Evolutionary conservation across 2,797 vertebrate genomes (phyloP).

Genomic region (Pangasius mekongensis): DNA sequence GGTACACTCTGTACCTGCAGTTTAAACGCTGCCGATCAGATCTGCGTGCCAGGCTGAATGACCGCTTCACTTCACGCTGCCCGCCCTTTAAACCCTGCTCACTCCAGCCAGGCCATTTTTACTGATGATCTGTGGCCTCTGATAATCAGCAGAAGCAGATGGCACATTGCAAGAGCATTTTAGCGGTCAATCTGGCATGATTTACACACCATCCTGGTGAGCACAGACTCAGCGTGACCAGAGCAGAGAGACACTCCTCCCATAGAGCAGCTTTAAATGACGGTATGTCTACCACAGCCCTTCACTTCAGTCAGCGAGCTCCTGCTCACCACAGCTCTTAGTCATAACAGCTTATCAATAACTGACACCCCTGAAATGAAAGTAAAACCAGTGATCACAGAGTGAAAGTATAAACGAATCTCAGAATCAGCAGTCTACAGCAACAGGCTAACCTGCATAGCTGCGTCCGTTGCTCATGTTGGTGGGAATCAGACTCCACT

Average conservation of each 20-base stretch:
- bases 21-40: conserved; percentile 10
- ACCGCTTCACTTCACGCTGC: neutral
- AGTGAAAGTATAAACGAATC: neutral
- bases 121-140: conserved; percentile 17
- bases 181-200: conserved; percentile 23
- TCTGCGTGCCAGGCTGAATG: neutral
- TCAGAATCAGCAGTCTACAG: neutral
- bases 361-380: conserved; percentile 77
- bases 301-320: conserved; percentile 18
- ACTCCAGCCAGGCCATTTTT: conserved; percentile 20
- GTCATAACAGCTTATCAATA: conserved; percentile 80
- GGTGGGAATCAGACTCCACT: conserved; percentile 91
- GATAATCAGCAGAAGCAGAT: conserved; percentile 35
- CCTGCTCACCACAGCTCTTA: conserved; percentile 46
- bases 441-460: conserved; percentile 82
- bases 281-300: conserved; percentile 49
- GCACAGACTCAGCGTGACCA: conserved; percentile 17
- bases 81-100: conserved; percentile 5
- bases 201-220: conserved; percentile 17
- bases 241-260: conserved; percentile 3
- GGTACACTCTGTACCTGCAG: conserved; percentile 39
- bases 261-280: conserved; percentile 43
- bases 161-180: conserved; percentile 27
- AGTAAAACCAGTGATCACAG: neutral
- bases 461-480: conserved; percentile 97